Conservation (phyloP, 2,113 vertebrate species). For the Perca fluviatilis region DNA sequence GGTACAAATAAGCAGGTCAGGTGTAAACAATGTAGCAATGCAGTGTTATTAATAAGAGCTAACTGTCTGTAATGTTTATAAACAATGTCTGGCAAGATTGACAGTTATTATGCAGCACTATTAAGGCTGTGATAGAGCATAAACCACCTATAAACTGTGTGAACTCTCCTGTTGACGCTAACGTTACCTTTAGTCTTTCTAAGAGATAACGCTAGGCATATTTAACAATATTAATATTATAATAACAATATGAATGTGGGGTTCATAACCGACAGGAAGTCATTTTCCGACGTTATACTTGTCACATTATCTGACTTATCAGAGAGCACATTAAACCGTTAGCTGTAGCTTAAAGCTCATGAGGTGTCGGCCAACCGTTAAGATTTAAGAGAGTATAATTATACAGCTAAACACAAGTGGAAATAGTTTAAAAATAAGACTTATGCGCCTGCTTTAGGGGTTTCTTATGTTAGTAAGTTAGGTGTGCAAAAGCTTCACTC, state of each 20-base stretch:
- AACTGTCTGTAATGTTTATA: background rate
- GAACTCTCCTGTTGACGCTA: background rate
- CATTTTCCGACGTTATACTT: background rate
- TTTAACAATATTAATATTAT: background rate
- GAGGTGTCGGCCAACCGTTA: background rate
- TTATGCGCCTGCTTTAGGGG: background rate
- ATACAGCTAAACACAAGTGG: background rate
- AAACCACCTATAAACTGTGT: background rate
- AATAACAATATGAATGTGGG: accelerated
- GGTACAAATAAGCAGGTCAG: background rate
- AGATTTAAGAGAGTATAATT: background rate
- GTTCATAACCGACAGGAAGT: background rate
- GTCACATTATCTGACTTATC: too few relatives aligned
- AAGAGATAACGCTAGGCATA: too few relatives aligned
- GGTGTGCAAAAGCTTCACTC: background rate
- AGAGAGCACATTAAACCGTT: background rate
- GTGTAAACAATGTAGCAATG: background rate
- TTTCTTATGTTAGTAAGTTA: background rate
- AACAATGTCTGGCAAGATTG: background rate
- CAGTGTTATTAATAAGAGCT: background rate
- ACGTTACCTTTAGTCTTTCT: background rate
- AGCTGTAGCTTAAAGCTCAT: background rate
- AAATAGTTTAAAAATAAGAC: background rate
- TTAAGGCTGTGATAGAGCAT: background rate
- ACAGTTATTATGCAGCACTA: background rate